Evolutionary conservation across 2,113 vertebrate species (phyloP), one percentile per base, ranked within the genome.

Genomic region (Coryphaenoides rupestris): DNA sequence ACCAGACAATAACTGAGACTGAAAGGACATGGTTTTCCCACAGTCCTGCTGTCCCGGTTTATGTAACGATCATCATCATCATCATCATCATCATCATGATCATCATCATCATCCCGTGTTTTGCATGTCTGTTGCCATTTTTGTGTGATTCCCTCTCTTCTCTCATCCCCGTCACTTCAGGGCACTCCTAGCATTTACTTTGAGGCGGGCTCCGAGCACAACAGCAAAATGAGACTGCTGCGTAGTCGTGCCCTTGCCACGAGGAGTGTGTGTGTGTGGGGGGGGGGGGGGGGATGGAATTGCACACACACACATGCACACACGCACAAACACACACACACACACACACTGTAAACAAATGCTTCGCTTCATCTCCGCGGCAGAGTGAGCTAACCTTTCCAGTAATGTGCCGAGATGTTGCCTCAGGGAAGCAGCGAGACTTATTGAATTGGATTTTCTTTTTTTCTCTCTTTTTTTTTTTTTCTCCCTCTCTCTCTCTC

Each of bases 181-280:
- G 71, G 58, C 57, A 76, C 58, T 50, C 68, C 58, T 64, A 79
- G 79, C 62, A 74, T 80, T 77, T 79, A 74, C 72, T 61, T 70
- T 62, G 61, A 63, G 58, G 74, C 69, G 24, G 19, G 15, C 62
- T 71, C 62, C 65, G 70, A 73, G 63, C 53, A 12, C 33, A 40
- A 40, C n/a, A n/a, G 13, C 33, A 40, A 40, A 40, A 40, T 40
- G 33, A 40, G 40, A 57, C 56, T 19, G 46, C 23, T 50, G 33
- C 40, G 21, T 61, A 65, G 72, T 58, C 49, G 5, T 46, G 62
- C 71, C 55, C 21, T 50, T 19, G 54, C 56, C n/a, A n/a, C 40
- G 68, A 66, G n/a, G n/a, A n/a, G n/a, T n/a, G n/a, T n/a, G n/a
- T n/a, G n/a, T n/a, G n/a, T n/a, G n/a, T n/a, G n/a, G n/a, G n/a